Percentiles rank a stretch among this genome's conserved stretches.
Conservation (phyloP, 1,140 invertebrate genomes). For the Aphaenogaster ashmeadi region DNA sequence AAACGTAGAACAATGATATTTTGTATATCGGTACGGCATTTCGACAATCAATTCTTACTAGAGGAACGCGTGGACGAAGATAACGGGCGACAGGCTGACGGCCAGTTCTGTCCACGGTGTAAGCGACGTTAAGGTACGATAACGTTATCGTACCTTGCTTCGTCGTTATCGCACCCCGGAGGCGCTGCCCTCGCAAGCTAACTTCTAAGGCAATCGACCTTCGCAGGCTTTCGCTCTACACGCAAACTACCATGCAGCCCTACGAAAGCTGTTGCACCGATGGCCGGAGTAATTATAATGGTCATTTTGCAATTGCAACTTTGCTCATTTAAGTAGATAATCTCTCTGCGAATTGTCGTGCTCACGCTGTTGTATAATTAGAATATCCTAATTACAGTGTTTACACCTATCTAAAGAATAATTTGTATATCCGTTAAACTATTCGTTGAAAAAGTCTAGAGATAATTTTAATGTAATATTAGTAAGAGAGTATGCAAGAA, state of each 20-base stretch:
- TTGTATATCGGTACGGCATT: not conserved
- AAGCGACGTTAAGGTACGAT: constrained; percentile 61
- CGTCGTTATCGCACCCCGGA: constrained; percentile 68
- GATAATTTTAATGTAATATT: not conserved
- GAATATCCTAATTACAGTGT: constrained; percentile 16
- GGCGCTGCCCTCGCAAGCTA: constrained; percentile 61
- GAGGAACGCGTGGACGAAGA: not conserved
- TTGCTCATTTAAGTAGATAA: constrained; percentile 16
- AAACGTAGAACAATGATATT: not conserved
- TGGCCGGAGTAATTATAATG: constrained; percentile 67
- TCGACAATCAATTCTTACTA: not conserved
- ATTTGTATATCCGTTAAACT: not conserved
- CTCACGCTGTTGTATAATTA: constrained; percentile 28
- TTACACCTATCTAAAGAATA: not conserved
- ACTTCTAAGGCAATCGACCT: constrained; percentile 74
- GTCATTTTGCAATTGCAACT: constrained; percentile 52
- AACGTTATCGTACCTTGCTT: constrained; percentile 71
- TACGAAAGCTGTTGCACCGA: constrained; percentile 64
- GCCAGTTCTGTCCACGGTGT: constrained; percentile 25
- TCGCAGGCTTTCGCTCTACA: constrained; percentile 62
- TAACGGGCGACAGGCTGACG: constrained; percentile 24
- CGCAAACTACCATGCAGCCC: constrained; percentile 67
- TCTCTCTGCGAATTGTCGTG: constrained; percentile 22
- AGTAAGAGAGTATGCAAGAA: not conserved
- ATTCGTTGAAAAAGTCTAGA: too few relatives aligned